Evolutionary conservation across 2,113 vertebrate genomes (phyloP).

Genomic region (Corythornis madagascariensis): DNA sequence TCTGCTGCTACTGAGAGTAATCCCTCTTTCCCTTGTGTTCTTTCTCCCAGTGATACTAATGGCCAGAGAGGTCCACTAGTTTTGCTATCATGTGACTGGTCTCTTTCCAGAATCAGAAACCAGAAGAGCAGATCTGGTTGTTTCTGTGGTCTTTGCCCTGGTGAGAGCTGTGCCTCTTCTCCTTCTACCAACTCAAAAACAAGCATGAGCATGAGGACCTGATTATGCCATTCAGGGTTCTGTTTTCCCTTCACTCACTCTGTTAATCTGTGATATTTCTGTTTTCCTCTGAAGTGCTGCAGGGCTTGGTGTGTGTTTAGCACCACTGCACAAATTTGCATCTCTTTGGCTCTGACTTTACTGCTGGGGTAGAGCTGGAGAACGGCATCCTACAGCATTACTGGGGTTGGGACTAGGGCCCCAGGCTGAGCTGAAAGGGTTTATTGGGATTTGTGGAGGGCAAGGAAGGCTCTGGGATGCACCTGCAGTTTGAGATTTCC

Average conservation of each 20-base stretch:
- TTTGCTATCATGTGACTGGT: background rate
- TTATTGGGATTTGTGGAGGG: background rate
- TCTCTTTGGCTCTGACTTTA: background rate
- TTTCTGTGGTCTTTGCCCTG: background rate
- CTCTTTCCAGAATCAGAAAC: background rate
- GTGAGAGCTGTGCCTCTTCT: background rate
- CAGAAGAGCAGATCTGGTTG: fast-evolving
- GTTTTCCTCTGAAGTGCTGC: background rate
- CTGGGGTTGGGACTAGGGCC: background rate
- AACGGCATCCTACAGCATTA: fast-evolving
- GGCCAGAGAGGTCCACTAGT: background rate
- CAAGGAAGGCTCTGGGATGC: background rate
- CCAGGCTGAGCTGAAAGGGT: background rate
- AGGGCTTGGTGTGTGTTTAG: background rate
- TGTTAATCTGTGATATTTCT: background rate
- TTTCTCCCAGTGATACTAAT: background rate
- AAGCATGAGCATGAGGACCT: fast-evolving
- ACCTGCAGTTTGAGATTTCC: background rate
- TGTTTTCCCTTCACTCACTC: background rate
- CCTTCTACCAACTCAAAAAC: background rate
- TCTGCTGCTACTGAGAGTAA: background rate
- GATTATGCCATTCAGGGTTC: fast-evolving
- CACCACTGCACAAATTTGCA: background rate
- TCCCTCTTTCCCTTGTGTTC: background rate
- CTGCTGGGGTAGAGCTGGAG: background rate